Conservation (phyloP, 2,888 invertebrate species). For the Andrena flavipes region DNA sequence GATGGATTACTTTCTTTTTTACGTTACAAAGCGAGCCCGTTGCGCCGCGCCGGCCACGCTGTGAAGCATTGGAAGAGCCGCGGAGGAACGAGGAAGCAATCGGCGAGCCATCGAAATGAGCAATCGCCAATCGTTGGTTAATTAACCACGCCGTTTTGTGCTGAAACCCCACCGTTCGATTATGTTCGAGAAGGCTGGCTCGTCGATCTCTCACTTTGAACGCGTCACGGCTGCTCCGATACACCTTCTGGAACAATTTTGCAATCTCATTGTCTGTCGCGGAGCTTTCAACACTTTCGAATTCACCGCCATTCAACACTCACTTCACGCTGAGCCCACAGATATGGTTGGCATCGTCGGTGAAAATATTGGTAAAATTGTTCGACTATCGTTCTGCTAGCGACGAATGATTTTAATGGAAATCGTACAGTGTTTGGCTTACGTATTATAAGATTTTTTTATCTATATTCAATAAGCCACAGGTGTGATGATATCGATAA, state of each 20-base stretch:
- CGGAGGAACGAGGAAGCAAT: conserved; percentile 57
- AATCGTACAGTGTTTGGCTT: too few relatives aligned
- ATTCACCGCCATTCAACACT: conserved; percentile 1
- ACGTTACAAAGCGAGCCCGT: conserved; percentile 23
- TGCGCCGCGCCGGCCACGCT: conserved; percentile 10
- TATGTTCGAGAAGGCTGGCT: conserved; percentile 30
- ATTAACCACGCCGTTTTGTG: conserved; percentile 53
- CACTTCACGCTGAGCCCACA: neutral
- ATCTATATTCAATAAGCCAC: too few relatives aligned
- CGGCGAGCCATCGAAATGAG: conserved; percentile 38
- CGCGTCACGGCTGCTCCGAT: conserved; percentile 19
- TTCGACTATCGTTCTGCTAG: too few relatives aligned
- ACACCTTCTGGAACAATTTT: conserved; percentile 9
- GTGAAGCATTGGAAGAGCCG: conserved; percentile 14
- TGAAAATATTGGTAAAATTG: neutral
- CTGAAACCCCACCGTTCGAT: conserved; percentile 26
- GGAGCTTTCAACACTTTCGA: conserved; percentile 21
- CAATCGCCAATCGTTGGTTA: conserved; percentile 57
- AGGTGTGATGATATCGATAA: too few relatives aligned
- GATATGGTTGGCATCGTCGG: neutral
- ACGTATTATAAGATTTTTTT: too few relatives aligned
- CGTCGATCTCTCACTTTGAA: conserved; percentile 15
- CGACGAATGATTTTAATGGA: too few relatives aligned
- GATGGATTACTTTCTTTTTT: conserved; percentile 43
- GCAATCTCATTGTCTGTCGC: conserved; percentile 17